Evolutionary conservation across 2,888 invertebrate species (phyloP), one percentile per base, ranked within the genome.

Genomic region (Himalopsyche anomala): DNA sequence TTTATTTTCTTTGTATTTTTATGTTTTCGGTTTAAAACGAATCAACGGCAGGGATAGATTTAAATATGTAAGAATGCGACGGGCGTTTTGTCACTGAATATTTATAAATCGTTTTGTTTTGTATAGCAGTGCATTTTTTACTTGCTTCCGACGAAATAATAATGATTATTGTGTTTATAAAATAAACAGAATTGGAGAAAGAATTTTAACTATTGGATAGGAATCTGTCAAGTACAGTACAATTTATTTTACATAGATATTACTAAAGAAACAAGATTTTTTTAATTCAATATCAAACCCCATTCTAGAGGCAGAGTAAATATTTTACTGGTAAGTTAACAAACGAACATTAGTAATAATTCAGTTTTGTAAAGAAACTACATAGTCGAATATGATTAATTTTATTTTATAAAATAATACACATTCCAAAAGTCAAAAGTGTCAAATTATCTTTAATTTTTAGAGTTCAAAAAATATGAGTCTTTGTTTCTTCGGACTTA

Each of bases 11-110:
- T 74, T 4, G 36, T 74, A 74, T 74, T 74, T 36, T 74, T 74
- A 74, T 74, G 74, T 74, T 74, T 74, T 74, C 74, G 74, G 74
- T 74, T 74, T 38, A 74, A 74, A 74, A 74, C 74, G 74, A 74
- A 74, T 74, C 36, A 74, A 74, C 74, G 74, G 28, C 38, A 38
- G 74, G 38, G 62, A 74, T 12, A 38, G 5, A 74, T 74, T 74
- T 74, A 38, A 74, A 74, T 74, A 74, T 74, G 74, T 74, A 74
- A 74, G 74, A 74, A 74, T 74, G 74, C 74, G 74, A 74, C 74
- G 38, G 74, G 38, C 36, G 74, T 74, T 74, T 74, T 74, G 74
- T 74, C 74, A 74, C 36, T 74, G 74, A 74, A 74, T 74, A 74
- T 74, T 74, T 74, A 74, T 74, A 74, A 74, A 74, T 74, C 74